Percentiles rank a stretch among this genome's conserved stretches.
Conservation (phyloP, 2,797 vertebrate species). For the Sarcoramphus papa region DNA sequence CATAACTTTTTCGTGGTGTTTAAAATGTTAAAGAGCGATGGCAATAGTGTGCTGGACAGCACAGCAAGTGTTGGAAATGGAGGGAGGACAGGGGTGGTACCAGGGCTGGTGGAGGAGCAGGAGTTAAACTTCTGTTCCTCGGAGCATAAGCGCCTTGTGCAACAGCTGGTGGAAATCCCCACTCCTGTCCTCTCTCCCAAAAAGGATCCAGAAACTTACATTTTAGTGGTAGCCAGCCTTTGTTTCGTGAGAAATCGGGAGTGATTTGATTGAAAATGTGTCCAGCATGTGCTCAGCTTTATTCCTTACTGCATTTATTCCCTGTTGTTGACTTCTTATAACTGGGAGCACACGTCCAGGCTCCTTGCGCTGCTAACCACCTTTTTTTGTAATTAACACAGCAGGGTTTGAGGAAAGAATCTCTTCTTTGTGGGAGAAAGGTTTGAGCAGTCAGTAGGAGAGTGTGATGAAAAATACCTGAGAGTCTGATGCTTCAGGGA, state of each 20-base stretch:
- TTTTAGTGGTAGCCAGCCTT: not conserved
- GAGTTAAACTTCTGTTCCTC: not conserved
- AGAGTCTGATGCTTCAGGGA: not conserved
- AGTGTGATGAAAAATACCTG: not conserved
- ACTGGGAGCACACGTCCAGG: not conserved
- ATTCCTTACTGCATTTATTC: not conserved
- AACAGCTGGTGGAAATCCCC: constrained; percentile 30
- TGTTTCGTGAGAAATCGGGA: not conserved
- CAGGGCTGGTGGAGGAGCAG: not conserved
- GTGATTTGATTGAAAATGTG: not conserved
- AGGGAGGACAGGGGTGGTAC: not conserved
- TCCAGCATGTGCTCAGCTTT: not conserved
- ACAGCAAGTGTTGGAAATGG: not conserved
- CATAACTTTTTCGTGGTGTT: rapidly evolving
- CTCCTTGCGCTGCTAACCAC: not conserved
- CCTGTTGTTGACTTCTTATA: not conserved
- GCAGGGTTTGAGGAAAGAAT: not conserved
- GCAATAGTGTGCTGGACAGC: not conserved
- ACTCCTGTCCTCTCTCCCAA: not conserved
- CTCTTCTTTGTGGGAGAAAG: not conserved
- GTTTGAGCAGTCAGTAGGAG: not conserved
- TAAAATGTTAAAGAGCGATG: not conserved
- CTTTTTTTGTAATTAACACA: not conserved
- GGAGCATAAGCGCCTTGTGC: not conserved
- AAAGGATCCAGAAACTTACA: not conserved